Base-by-base conservation (phyloP, 2,113 vertebrate species). In the Catharus minimus region DNA sequence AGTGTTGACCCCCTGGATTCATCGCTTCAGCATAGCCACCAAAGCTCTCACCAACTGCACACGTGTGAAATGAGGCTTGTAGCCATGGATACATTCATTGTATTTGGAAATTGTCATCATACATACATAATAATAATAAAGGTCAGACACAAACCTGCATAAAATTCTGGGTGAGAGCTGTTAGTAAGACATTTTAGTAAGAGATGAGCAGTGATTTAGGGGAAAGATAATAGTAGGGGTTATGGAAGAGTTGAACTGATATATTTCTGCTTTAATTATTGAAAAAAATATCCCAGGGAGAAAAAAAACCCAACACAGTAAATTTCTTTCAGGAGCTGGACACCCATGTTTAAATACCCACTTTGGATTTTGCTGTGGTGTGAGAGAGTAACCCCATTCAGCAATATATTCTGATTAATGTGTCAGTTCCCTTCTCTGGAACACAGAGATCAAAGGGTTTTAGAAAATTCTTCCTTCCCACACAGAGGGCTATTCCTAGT, bases 391-490 rank as follows among this genome's bases (percentile, higher is more conserved):
- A 46, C 43, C 53, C 46, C 16, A 32, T 87, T 86, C 56, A 90
- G 81, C 77, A 78, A 10, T 90, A 50, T 50, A 27, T 93, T 74
- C 46, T 84, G 82, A 88, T 74, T 84, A 90, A 56, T 33, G 57
- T 91, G 88, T 81, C 80, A 43, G 65, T 84, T 75, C 61, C 72
- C 86, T 68, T 58, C 69, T 78, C 86, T 82, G 76, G 58, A 95
- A 72, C 65, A 79, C 16, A 60, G 28, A 57, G 82, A 95, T 93
- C 77, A 94, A 92, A 96, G 61, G n/a, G 18, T 65, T 90, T 91
- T 57, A 79, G 73, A 84, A 91, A 61, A 93, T 82, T 64, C 88
- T 93, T 93, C 88, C 83, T 95, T 95, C 73, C 77, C 88, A 75
- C 66, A 60, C 0, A 5, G 84, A 90, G 55, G 69, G 69, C 67